Percentiles rank a stretch among this genome's conserved stretches.
Conservation (phyloP, 2,113 vertebrate species). For the Campylomormyrus numenius region DNA sequence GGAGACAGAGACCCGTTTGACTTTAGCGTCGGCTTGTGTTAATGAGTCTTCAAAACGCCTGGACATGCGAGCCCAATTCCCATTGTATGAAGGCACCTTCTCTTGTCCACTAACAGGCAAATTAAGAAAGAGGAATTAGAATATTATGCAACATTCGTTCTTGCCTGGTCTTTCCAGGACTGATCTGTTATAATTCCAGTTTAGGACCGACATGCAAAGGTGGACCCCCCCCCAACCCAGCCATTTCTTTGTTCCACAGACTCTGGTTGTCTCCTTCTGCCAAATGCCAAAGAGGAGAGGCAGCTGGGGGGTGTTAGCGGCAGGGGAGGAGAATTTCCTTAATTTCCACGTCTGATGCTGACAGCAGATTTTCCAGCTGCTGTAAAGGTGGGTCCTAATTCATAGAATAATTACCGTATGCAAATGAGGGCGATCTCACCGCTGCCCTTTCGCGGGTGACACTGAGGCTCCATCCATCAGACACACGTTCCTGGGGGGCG, state of each 20-base stretch:
- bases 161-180: not conserved
- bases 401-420: constrained; percentile 79
- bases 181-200: not conserved
- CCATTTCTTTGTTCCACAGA: not conserved
- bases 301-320: not conserved
- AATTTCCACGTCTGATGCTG: constrained; percentile 39
- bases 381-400: constrained; percentile 73
- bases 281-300: not conserved
- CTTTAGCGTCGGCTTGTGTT: not conserved
- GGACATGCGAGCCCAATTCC: not conserved
- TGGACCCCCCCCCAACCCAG: not conserved
- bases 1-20: not conserved
- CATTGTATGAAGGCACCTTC: not conserved
- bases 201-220: not conserved
- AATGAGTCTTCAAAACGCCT: not conserved
- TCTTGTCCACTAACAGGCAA: not conserved
- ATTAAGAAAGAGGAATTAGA: not conserved
- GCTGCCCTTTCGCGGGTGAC: constrained; percentile 72
- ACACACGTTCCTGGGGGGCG: constrained; percentile 61
- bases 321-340: not conserved
- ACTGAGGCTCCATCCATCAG: constrained; percentile 70
- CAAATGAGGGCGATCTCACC: constrained; percentile 70
- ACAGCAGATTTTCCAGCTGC: constrained; percentile 74
- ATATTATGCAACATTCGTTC: not conserved
- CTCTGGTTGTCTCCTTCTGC: not conserved